phyloP scores from a whole-genome alignment of 2,888 invertebrate genomes.

The Chalcis sispes region DNA sequence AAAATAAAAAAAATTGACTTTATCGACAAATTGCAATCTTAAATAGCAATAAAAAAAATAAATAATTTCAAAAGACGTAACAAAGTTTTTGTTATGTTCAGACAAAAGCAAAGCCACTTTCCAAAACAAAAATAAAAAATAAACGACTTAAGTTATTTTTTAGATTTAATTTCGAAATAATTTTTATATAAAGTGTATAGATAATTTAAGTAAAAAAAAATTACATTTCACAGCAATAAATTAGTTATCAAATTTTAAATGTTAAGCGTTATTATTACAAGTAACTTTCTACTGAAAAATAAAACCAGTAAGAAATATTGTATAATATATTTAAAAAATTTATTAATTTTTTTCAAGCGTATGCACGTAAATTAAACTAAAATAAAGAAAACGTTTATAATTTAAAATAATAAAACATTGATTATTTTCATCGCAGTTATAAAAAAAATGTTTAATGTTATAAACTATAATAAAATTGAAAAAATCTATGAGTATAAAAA shows the following conservation, averaged over 20 bases:
- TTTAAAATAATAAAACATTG: too few species aligned
- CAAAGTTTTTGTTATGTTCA: too few species aligned
- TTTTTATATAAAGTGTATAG: not conserved
- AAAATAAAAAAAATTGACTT: slow-evolving; percentile 16
- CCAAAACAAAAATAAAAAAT: not conserved
- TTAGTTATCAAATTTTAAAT: not conserved
- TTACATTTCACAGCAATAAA: not conserved
- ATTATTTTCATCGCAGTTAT: too few species aligned
- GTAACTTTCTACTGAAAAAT: too few species aligned
- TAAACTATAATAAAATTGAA: too few species aligned
- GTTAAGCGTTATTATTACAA: not conserved
- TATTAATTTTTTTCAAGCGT: too few species aligned
- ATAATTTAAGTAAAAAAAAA: slow-evolving; percentile 6
- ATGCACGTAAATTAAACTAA: too few species aligned
- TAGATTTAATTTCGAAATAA: not conserved
- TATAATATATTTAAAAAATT: too few species aligned
- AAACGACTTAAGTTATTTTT: not conserved
- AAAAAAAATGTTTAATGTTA: too few species aligned
- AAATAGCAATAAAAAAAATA: not conserved
- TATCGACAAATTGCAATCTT: slow-evolving; percentile 2
- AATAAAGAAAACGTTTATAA: too few species aligned
- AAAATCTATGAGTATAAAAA: too few species aligned
- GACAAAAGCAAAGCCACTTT: slow-evolving; percentile 9
- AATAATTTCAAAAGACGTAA: not conserved
- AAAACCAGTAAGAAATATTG: too few species aligned